phyloP scores from a whole-genome alignment of 2,113 vertebrate genomes.

The Tachysurus vachellii region DNA sequence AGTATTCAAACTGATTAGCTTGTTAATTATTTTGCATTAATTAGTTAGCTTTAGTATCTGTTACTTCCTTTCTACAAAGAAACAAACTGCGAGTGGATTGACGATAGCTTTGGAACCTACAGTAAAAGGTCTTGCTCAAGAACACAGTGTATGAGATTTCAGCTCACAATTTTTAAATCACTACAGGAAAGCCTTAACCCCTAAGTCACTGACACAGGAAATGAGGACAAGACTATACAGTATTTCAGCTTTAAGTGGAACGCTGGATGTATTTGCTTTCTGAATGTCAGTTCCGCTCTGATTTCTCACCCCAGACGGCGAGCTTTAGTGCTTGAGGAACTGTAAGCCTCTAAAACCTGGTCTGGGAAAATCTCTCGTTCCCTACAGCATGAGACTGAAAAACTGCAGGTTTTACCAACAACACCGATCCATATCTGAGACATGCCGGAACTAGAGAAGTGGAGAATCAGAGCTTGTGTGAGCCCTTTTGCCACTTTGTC shows the following conservation, averaged over 20 bases:
- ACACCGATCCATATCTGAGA: not conserved
- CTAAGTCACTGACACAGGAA: no score
- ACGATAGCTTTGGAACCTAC: no score
- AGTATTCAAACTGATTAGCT: no score
- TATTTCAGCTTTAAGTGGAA: not conserved
- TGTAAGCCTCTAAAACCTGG: conserved; percentile 14
- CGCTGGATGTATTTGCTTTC: conserved; percentile 4
- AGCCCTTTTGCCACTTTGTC: not conserved
- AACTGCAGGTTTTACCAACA: not conserved
- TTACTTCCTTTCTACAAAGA: no score
- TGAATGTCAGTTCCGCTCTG: not conserved
- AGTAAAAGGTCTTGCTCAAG: no score
- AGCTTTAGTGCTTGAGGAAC: conserved; percentile 17
- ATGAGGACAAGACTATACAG: not conserved
- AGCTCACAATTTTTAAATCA: no score
- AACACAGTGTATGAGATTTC: no score
- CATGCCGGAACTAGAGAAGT: not conserved
- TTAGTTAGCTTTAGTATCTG: no score
- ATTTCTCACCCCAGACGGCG: not conserved
- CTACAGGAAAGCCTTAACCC: no score
- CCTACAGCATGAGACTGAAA: conserved; percentile 1
- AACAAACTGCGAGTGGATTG: no score
- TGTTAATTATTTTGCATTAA: no score
- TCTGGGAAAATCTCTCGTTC: conserved; percentile 18
- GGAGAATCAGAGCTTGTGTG: not conserved